Evolutionary conservation across 1,140 invertebrate species (phyloP).

Genomic region (Frieseomelitta varia): DNA sequence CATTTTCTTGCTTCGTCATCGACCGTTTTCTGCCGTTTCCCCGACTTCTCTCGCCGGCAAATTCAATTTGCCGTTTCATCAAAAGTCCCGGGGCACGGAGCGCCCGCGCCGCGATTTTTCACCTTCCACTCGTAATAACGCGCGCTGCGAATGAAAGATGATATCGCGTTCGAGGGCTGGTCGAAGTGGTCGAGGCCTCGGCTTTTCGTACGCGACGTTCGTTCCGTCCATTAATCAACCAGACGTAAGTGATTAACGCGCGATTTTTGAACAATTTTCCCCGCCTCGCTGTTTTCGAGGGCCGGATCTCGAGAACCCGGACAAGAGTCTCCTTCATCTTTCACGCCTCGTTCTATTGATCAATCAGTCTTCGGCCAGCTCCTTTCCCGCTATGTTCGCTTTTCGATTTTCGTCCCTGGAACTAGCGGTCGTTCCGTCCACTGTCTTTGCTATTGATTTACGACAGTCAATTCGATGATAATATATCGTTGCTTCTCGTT

Average conservation of each 20-base stretch:
- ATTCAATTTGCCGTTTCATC: constrained; percentile 21
- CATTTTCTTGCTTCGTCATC: not conserved
- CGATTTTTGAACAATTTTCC: constrained; percentile 24
- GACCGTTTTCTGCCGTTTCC: not conserved
- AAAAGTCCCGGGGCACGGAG: not conserved
- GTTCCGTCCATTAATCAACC: constrained; percentile 38
- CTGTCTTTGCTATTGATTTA: not conserved
- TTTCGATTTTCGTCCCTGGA: not conserved
- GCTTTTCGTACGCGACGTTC: constrained; percentile 31
- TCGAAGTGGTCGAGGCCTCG: not conserved
- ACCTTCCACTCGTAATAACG: constrained; percentile 4
- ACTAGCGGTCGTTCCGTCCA: not conserved
- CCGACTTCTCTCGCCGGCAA: not conserved
- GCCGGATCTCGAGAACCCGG: not conserved
- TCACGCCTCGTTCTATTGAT: constrained; percentile 30
- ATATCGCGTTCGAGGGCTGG: not conserved
- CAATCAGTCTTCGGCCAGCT: constrained; percentile 2
- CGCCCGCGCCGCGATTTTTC: not conserved
- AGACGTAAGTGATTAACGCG: constrained; percentile 29
- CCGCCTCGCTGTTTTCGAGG: not conserved
- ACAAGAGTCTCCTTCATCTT: not conserved
- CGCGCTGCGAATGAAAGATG: constrained; percentile 32
- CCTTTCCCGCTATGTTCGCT: not conserved
- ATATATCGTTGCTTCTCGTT: not conserved
- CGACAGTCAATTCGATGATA: not conserved